phyloP scores from a whole-genome alignment of 2,797 vertebrate genomes.

The Clarias pachynema region DNA sequence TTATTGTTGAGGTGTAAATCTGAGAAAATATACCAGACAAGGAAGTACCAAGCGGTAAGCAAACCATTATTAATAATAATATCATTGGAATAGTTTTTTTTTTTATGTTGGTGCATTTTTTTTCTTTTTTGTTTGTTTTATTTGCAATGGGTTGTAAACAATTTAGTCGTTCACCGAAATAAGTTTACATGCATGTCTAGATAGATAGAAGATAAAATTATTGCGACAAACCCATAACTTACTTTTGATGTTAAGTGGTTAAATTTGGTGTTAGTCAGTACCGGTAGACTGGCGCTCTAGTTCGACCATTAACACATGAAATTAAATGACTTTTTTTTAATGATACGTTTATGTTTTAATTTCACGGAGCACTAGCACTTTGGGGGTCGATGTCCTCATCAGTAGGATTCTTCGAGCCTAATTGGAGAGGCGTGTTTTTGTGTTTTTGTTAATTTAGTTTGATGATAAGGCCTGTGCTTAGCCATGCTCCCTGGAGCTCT shows the following conservation, averaged over 20 bases:
- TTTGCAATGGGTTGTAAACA: background rate
- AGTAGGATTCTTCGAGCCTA: slow-evolving; percentile 68
- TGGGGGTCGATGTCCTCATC: slow-evolving; percentile 53
- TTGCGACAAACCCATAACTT: background rate
- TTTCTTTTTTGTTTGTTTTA: background rate
- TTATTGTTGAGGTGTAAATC: background rate
- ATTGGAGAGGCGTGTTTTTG: slow-evolving; percentile 77
- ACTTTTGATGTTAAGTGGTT: background rate
- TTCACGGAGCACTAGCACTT: slow-evolving; percentile 22
- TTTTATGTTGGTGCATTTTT: too few relatives aligned
- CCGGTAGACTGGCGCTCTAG: background rate
- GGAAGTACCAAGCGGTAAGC: slow-evolving; percentile 3
- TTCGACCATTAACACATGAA: background rate
- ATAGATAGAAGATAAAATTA: background rate
- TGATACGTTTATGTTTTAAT: slow-evolving; percentile 9
- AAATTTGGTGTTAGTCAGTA: background rate
- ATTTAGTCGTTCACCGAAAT: background rate
- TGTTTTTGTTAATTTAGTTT: slow-evolving; percentile 75
- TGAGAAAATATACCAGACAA: background rate
- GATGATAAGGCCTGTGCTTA: slow-evolving; percentile 72
- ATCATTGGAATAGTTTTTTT: too few relatives aligned
- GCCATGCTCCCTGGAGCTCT: slow-evolving; percentile 75
- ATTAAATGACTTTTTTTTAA: background rate
- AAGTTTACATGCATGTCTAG: background rate
- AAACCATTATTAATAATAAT: background rate